Evolutionary conservation across 2,113 vertebrate genomes (phyloP).

Genomic region (Bubo blakistoni): DNA sequence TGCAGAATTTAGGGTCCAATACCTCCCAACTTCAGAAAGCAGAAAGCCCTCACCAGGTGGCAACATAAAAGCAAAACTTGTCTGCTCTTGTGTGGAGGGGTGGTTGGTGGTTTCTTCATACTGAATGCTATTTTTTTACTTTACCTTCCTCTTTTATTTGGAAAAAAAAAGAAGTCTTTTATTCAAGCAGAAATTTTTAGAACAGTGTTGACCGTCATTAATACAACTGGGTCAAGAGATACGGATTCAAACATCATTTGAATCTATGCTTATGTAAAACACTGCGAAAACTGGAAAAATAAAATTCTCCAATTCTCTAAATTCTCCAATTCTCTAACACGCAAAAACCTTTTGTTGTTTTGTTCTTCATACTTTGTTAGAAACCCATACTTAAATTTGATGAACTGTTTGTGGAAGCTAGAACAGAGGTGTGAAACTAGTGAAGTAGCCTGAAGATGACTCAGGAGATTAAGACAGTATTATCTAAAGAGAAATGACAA

Average conservation of each 20-base stretch:
- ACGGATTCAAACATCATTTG: background rate
- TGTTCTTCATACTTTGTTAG: background rate
- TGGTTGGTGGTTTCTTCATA: background rate
- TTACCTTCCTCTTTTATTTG: background rate
- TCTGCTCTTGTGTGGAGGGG: fast-evolving
- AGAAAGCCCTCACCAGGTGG: background rate
- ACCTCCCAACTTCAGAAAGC: background rate
- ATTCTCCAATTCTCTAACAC: background rate
- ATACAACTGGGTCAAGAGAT: too few species aligned
- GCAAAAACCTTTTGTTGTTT: background rate
- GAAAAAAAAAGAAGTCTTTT: background rate
- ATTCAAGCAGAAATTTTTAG: background rate
- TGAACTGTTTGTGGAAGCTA: background rate
- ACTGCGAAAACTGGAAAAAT: background rate
- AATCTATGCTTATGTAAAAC: background rate
- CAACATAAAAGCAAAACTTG: background rate
- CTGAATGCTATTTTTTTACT: background rate
- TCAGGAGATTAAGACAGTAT: background rate
- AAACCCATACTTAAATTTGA: background rate
- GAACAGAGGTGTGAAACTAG: background rate
- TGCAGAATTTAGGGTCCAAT: fast-evolving
- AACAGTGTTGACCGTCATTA: background rate
- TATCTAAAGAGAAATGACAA: background rate
- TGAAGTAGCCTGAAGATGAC: background rate
- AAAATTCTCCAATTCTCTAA: background rate